These are phyloP conservation scores for Heliconius hermathena DNA, from an alignment of 1,140 invertebrate genomes.

Conservation along the genomic window DNA sequence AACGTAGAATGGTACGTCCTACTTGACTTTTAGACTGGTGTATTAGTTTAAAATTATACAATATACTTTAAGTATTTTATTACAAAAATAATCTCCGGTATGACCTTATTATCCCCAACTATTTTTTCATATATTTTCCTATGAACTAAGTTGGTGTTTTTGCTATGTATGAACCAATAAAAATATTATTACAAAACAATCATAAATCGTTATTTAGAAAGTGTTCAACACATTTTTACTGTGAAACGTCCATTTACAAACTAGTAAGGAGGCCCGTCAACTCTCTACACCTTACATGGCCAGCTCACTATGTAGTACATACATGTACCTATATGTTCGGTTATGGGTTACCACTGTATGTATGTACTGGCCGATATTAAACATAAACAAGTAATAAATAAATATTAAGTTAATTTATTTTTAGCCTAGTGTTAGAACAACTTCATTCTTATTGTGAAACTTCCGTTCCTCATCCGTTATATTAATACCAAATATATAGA, in stretches of 20 bases:
- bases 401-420: no score
- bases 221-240: constrained; percentile 40
- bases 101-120: background rate
- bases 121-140: background rate
- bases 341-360: background rate
- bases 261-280: constrained; percentile 30
- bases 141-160: background rate
- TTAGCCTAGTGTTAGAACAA: no score
- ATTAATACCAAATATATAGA: no score
- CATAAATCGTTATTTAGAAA: constrained; percentile 35
- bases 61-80: no score
- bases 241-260: constrained; percentile 40
- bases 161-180: background rate
- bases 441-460: no score
- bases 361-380: background rate
- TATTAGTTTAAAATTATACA: no score
- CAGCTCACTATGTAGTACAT: constrained; percentile 18
- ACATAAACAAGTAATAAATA: no score
- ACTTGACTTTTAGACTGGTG: no score
- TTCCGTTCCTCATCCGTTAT: no score
- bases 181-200: constrained; percentile 22
- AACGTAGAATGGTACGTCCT: background rate
- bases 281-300: constrained; percentile 41
- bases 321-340: background rate
- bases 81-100: background rate